Conservation (phyloP, 1,140 invertebrate genomes). For the Anagrus nilaparvatae region DNA sequence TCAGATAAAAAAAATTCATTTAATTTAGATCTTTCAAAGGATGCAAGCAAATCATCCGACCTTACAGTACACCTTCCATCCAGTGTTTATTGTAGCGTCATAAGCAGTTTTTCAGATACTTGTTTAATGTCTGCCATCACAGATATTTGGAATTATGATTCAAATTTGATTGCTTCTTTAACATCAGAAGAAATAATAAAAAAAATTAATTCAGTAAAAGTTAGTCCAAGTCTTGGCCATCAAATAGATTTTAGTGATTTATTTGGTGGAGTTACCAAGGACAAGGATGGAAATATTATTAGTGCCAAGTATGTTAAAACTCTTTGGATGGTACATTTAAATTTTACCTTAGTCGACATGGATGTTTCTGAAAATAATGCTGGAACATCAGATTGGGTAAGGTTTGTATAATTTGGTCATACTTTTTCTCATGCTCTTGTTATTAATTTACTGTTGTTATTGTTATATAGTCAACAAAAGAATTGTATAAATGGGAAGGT, state of each 20-base stretch:
- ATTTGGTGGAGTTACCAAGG: constrained; percentile 49
- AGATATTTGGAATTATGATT: constrained; percentile 60
- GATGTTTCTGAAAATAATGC: constrained; percentile 55
- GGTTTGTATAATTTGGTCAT: constrained; percentile 18
- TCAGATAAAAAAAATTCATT: too few species aligned
- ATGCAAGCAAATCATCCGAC: too few species aligned
- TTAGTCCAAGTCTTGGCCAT: constrained; percentile 55
- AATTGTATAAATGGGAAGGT: constrained; percentile 55
- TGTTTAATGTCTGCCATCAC: constrained; percentile 57
- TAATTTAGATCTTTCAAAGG: too few species aligned
- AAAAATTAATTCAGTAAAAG: constrained; percentile 48
- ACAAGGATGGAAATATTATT: constrained; percentile 51
- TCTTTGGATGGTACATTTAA: constrained; percentile 53
- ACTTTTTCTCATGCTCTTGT: background rate
- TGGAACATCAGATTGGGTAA: constrained; percentile 64
- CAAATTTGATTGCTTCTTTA: constrained; percentile 41
- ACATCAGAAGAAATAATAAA: constrained; percentile 52
- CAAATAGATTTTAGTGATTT: constrained; percentile 52
- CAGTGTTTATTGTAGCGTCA: constrained; percentile 47
- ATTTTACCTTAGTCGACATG: constrained; percentile 54
- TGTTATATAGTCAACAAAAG: constrained; percentile 43
- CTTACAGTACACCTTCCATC: constrained; percentile 43
- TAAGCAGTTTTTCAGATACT: constrained; percentile 44
- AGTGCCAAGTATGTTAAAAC: constrained; percentile 52
- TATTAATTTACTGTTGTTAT: background rate